Base-by-base conservation (phyloP, 2,888 invertebrate genomes). In the Dasysyrphus tricinctus region DNA sequence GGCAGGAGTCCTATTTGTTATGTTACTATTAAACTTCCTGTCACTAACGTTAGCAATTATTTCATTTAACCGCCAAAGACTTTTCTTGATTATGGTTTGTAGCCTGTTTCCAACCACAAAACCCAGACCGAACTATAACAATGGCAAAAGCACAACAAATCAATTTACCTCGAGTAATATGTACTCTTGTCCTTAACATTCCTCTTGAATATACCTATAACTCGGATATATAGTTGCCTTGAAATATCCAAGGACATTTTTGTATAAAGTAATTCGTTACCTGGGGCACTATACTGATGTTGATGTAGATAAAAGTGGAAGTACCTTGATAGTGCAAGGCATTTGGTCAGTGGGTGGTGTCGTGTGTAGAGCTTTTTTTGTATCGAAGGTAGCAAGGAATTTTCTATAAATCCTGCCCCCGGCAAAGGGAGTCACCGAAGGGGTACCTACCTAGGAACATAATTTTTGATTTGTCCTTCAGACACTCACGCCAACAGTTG, bases 21-120 rank as follows among this genome's bases (percentile, higher is more conserved):
- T 63, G 39, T n/a, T 69, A 47, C 79, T 70, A n/a, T 83, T 74
- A 69, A 83, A 74, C 79, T 83, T 83, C 82, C 69, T 54, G 73
- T 47, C 57, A 49, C 24, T 57, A 67, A 67, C 56, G 24, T 51
- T 73, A 61, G 73, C 78, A 83, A 82, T 83, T 83, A 83, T 74
- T 69, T 42, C 59, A 69, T 67, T 82, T 44, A 77, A 69, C 42
- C 24, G 3, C 12, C 34, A 49, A 37, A 47, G 39, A 24, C 19
- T 61, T n/a, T n/a, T 39, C 24, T 42, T 39, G 19, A 5, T 24
- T 24, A n/a, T 44, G n/a, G 2, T 24, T 3, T 24, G 3, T n/a
- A 44, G n/a, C n/a, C 3, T 8, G 9, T 1, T 47, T 16, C 16
- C 16, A n/a, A 19, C 34, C 14, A 24, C 4, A 42, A 4, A 24